A percentile compares a stretch with the other conserved stretches of the same genome.
Evolutionary conservation across 2,888 invertebrate genomes (phyloP).

Genomic region (Endomychus coccineus): DNA sequence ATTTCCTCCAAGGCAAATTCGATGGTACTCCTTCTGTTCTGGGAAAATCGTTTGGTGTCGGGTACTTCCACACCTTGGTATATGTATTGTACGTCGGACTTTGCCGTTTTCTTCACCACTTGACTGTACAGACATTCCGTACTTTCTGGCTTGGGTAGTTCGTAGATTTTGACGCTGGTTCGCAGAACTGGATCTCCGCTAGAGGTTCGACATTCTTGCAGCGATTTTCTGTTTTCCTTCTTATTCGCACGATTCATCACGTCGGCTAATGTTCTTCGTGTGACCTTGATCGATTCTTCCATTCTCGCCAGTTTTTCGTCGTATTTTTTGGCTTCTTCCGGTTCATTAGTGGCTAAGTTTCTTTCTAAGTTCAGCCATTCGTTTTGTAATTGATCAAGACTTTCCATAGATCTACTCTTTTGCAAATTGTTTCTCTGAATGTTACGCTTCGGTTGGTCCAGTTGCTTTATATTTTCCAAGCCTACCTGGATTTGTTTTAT

Average conservation of each 20-base stretch:
- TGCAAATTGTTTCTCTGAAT: slow-evolving; percentile 9
- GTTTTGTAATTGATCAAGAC: slow-evolving; percentile 9
- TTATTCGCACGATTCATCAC: slow-evolving; percentile 3
- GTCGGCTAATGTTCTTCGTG: slow-evolving; percentile 8
- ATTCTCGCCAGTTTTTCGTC: slow-evolving; percentile 8
- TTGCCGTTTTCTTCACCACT: too few relatives aligned
- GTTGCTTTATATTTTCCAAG: too few relatives aligned
- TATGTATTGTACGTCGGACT: too few relatives aligned
- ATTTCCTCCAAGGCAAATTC: slow-evolving; percentile 13
- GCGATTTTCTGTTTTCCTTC: slow-evolving; percentile 3
- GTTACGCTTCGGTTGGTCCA: too few relatives aligned
- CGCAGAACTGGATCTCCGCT: too few relatives aligned
- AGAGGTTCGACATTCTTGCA: too few relatives aligned
- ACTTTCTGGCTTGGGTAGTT: slow-evolving; percentile 8
- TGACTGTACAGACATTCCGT: slow-evolving; percentile 2
- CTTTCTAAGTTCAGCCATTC: slow-evolving; percentile 8
- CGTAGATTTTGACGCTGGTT: slow-evolving; percentile 12
- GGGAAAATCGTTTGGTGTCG: too few relatives aligned
- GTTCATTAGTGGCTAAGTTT: slow-evolving; percentile 2
- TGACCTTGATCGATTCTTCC: slow-evolving; percentile 10
- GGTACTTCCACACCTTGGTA: too few relatives aligned
- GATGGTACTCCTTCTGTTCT: slow-evolving; percentile 5
- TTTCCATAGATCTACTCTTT: slow-evolving; percentile 9
- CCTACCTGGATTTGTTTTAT: background rate
- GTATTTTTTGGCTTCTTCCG: slow-evolving; percentile 10